Percentiles rank a stretch among this genome's conserved stretches.
Conservation (phyloP, 2,113 vertebrate genomes). For the Plecotus auritus region DNA sequence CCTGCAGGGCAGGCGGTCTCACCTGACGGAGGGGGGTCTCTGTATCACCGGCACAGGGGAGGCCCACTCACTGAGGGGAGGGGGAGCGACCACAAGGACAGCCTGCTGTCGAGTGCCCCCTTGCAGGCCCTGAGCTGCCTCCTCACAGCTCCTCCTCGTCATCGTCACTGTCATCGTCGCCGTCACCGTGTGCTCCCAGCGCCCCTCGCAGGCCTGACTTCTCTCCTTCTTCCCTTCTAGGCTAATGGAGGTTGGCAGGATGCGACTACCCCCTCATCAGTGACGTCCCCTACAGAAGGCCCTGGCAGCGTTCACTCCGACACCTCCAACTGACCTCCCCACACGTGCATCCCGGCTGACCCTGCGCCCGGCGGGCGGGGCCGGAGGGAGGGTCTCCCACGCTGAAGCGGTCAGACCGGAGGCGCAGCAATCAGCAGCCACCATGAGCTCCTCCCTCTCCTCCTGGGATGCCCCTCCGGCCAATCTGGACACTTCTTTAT, state of each 20-base stretch:
- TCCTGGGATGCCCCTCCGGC: constrained; percentile 84
- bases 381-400: constrained; percentile 80
- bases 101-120: neutral
- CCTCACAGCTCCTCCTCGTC: neutral
- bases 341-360: constrained; percentile 84
- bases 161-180: neutral
- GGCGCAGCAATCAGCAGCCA: constrained; percentile 83
- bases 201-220: constrained; percentile 63
- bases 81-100: neutral
- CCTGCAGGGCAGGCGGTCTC: neutral
- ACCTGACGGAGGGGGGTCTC: neutral
- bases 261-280: constrained; percentile 96
- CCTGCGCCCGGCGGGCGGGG: constrained; percentile 72
- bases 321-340: constrained; percentile 98
- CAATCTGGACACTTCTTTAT: constrained; percentile 88
- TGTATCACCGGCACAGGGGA: neutral
- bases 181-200: constrained; percentile 16
- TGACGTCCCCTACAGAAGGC: constrained; percentile 99
- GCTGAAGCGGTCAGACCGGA: constrained; percentile 84
- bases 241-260: constrained; percentile 99
- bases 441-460: constrained; percentile 84
- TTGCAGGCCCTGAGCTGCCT: neutral
- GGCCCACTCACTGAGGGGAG: neutral
- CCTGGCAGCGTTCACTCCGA: constrained; percentile 99
- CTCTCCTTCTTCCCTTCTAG: constrained; percentile 78